Base-by-base conservation (phyloP, 2,113 vertebrate genomes). In the Sprattus sprattus region DNA sequence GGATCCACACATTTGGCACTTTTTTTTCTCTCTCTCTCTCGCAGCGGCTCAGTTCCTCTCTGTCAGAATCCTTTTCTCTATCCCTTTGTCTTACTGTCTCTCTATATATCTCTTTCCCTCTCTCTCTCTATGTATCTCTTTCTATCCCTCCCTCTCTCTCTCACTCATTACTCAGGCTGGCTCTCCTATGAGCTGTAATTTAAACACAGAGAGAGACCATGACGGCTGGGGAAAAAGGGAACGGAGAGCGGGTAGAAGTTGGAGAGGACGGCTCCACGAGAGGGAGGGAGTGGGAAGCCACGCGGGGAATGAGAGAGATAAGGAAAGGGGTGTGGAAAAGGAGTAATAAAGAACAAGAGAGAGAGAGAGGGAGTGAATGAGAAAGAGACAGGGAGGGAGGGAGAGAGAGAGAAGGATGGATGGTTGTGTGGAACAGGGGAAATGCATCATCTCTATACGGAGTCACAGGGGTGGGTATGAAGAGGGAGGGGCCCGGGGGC, bases 121-220 rank as follows among this genome's bases (percentile, higher is more conserved):
- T 80, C 49, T 25, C 50, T n/a, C 8, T 3, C 45, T 5, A 10
- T 54, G 6, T 39, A 6, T n/a, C 28, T 15, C 87, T 84, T 83
- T 88, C 88, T 91, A 83, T 89, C 83, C 90, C 91, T 91, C 81
- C 86, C 85, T 83, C 88, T 91, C 86, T 91, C 89, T 82, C 46
- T 87, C 89, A 89, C 91, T 92, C 89, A 92, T 91, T 92, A 92
- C 89, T 88, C 87, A 82, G 86, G 49, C 50, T 54, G 80, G 86
- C 90, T 88, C 88, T 90, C 86, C 85, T 47, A 13, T 54, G 11
- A 86, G 90, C 89, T 87, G 89, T 91, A 92, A 93, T 93, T 91
- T 87, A 89, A 93, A 93, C 90, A 88, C 28, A 57, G 32, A 46
- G 75, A 3, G n/a, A 47, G 49, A 15, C 45, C 25, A 10, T 86